Conservation (phyloP, 2,113 vertebrate genomes). For the Casuarius casuarius region DNA sequence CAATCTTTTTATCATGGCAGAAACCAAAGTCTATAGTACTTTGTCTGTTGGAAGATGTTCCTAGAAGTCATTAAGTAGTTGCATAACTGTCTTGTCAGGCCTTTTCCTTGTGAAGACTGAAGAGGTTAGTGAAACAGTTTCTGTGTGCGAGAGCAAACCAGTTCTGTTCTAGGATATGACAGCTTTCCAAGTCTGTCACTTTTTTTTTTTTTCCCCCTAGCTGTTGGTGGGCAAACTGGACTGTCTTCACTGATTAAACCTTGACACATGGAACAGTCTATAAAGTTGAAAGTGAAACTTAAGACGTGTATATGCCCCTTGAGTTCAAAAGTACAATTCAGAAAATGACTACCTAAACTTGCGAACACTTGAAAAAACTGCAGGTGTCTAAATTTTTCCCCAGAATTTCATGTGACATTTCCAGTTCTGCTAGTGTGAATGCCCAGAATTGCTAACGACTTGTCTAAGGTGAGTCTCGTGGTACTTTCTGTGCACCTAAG, state of each 20-base stretch:
- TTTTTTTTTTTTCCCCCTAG: background rate
- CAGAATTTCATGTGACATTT: background rate
- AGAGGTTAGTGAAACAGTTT: background rate
- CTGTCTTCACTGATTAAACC: background rate
- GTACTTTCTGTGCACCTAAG: background rate
- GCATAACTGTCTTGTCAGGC: background rate
- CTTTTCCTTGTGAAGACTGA: background rate
- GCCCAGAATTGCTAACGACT: background rate
- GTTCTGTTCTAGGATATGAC: background rate
- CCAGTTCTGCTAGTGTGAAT: background rate
- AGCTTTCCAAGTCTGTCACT: background rate
- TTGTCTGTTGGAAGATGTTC: background rate
- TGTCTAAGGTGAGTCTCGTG: background rate
- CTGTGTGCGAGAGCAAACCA: background rate
- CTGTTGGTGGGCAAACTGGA: background rate
- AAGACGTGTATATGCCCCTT: background rate
- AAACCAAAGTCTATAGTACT: background rate
- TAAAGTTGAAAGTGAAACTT: background rate
- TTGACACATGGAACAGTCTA: too few species aligned
- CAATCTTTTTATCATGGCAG: background rate
- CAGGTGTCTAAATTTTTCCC: background rate
- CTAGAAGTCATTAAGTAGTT: background rate
- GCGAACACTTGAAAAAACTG: background rate
- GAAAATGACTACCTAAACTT: background rate
- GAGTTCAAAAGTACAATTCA: background rate